Evolutionary conservation across 2,797 vertebrate genomes (phyloP), one percentile per base, ranked within the genome.

Genomic region (Hirundo rustica): DNA sequence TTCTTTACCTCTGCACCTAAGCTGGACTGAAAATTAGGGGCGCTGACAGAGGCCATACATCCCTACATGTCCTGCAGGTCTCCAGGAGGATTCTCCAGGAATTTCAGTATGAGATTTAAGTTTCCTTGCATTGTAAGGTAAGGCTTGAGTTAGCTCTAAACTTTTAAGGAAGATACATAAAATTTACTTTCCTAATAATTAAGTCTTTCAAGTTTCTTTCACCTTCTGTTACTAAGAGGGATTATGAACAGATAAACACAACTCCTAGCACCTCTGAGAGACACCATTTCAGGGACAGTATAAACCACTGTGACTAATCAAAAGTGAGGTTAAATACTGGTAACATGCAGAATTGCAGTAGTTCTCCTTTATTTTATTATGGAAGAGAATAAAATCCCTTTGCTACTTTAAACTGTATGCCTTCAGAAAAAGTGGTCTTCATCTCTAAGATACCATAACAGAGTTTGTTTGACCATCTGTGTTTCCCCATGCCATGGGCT

Each of bases 11-110:
- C 25, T 11, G 6, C 40, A 47, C 4, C 22, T 27, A 38, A 57
- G 26, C 0, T 32, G 21, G 16, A 57, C 36, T 34, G 42, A 67
- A 89, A 77, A 89, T 7, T 3, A 44, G 16, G 8, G 8, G 29
- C 2, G 2, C 27, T 85, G 32, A 7, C 2, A 71, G 2, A 11
- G 32, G 62, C 13, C 29, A 30, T 13, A n/a, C 18, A 66, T 64
- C 5, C 8, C 4, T 18, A 7, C 9, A 40, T 1, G 1, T 38
- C 21, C 29, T 48, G 16, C 18, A 45, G 7, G 8, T 47, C 30
- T 50, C 29, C 21, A 51, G 40, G 29, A 83, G 11, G 16, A 54
- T 17, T 68, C 20, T 16, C 11, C 29, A 54, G 40, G 6, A 86
- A 79, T 13, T 81, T 34, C 50, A 72, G 16, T 20, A 25, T 1